phyloP scores from a whole-genome alignment of 2,113 vertebrate species.

The Dicentrarchus labrax region DNA sequence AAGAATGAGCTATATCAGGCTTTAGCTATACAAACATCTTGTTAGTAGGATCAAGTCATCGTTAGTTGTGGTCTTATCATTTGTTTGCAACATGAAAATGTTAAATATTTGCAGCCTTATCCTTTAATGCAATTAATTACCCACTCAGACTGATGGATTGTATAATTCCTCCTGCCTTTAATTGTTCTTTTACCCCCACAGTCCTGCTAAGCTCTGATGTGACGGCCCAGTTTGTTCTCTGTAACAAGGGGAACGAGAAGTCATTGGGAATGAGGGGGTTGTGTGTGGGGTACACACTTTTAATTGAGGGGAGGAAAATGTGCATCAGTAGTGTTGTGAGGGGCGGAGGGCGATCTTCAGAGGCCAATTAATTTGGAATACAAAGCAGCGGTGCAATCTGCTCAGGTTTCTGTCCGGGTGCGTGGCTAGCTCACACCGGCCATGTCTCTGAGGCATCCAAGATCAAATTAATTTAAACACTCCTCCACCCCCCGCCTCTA shows the following conservation, averaged over 20 bases:
- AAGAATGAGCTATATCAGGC: not conserved
- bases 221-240: constrained; percentile 69
- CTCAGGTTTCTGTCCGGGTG: constrained; percentile 76
- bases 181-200: constrained; percentile 12
- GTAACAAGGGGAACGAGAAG: constrained; percentile 69
- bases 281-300: constrained; percentile 70
- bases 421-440: constrained; percentile 64
- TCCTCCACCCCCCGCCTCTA: constrained; percentile 16
- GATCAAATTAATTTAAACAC: constrained; percentile 82
- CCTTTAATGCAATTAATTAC: constrained; percentile 38
- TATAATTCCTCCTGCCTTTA: constrained; percentile 37
- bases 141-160: constrained; percentile 4
- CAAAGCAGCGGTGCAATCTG: constrained; percentile 84
- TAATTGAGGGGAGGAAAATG: constrained; percentile 80
- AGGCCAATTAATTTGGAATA: constrained; percentile 88
- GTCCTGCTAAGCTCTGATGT: constrained; percentile 36
- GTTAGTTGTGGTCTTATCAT: not conserved
- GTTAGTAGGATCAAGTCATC: not conserved
- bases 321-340: constrained; percentile 77
- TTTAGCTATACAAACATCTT: not conserved
- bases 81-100: constrained; percentile 10
- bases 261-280: constrained; percentile 44
- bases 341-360: constrained; percentile 79
- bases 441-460: constrained; percentile 69
- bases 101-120: constrained; percentile 13